phyloP scores from a whole-genome alignment of 2,797 vertebrate species.

The Urocyon cinereoargenteus region DNA sequence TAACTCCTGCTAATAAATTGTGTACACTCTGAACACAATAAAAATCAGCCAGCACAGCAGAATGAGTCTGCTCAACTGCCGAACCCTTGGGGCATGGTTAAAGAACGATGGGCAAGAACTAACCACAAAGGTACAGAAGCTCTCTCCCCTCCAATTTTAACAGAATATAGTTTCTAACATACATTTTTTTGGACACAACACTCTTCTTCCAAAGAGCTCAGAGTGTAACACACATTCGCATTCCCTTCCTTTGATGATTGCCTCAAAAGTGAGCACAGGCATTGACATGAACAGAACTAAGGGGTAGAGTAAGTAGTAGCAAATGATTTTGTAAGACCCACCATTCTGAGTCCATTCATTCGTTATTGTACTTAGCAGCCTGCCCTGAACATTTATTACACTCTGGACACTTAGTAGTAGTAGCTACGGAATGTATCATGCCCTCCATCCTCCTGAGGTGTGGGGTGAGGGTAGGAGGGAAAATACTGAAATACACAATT shows the following conservation, averaged over 20 bases:
- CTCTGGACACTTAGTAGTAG: not conserved
- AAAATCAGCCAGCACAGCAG: constrained; percentile 30
- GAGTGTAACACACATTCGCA: not conserved
- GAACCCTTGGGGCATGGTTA: not conserved
- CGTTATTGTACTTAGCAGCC: constrained; percentile 10
- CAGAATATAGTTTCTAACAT: not conserved
- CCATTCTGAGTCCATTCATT: not conserved
- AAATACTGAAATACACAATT: not conserved
- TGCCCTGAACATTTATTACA: not conserved
- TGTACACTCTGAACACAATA: constrained; percentile 12
- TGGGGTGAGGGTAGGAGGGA: not conserved
- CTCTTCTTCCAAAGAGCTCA: not conserved
- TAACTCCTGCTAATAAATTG: constrained; percentile 67
- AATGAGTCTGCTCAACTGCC: not conserved
- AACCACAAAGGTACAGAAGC: not conserved
- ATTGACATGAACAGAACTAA: not conserved
- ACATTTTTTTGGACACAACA: not conserved
- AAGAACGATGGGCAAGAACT: not conserved
- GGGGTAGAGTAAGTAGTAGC: not conserved
- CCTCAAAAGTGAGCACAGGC: not conserved
- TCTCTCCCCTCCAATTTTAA: not conserved
- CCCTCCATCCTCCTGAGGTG: not conserved
- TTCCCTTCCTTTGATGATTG: not conserved
- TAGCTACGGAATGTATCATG: not conserved
- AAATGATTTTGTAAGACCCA: not conserved